Conservation (phyloP, 1,140 invertebrate genomes). For the Ceratosolen fusciceps region DNA sequence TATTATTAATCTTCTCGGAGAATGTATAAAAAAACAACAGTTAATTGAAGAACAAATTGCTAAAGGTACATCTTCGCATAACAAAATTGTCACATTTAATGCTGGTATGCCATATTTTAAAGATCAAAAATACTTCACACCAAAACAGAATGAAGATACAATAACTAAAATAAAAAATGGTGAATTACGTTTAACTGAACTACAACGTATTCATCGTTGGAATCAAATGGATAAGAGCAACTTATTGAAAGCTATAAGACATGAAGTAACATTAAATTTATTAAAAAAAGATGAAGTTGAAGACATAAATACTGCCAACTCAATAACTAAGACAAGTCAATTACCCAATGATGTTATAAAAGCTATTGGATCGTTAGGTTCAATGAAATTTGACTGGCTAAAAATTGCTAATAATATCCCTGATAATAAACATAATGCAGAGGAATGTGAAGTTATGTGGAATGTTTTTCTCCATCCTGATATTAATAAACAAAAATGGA, state of each 20-base stretch:
- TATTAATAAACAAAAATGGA: constrained; percentile 77
- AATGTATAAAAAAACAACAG: constrained; percentile 55
- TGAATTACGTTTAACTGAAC: constrained; percentile 61
- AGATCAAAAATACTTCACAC: constrained; percentile 61
- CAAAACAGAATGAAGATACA: constrained; percentile 64
- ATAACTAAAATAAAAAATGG: constrained; percentile 60
- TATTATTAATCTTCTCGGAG: constrained; percentile 51
- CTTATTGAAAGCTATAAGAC: constrained; percentile 57
- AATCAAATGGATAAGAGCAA: constrained; percentile 58
- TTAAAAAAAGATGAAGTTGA: constrained; percentile 35
- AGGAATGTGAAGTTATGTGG: constrained; percentile 77
- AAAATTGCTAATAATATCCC: constrained; percentile 69
- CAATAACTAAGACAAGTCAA: constrained; percentile 45
- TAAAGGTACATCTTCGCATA: background rate
- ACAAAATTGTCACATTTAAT: constrained; percentile 45
- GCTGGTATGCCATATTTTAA: constrained; percentile 71
- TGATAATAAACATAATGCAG: constrained; percentile 68
- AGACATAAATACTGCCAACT: background rate
- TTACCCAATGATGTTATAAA: constrained; percentile 55
- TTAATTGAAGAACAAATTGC: constrained; percentile 46
- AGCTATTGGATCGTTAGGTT: constrained; percentile 55
- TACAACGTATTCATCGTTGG: constrained; percentile 61
- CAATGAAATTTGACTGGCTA: constrained; percentile 68
- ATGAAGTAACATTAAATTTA: constrained; percentile 53
- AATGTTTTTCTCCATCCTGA: constrained; percentile 77